Conservation (phyloP, 2,888 invertebrate species). For the Alloplasta piceator region DNA sequence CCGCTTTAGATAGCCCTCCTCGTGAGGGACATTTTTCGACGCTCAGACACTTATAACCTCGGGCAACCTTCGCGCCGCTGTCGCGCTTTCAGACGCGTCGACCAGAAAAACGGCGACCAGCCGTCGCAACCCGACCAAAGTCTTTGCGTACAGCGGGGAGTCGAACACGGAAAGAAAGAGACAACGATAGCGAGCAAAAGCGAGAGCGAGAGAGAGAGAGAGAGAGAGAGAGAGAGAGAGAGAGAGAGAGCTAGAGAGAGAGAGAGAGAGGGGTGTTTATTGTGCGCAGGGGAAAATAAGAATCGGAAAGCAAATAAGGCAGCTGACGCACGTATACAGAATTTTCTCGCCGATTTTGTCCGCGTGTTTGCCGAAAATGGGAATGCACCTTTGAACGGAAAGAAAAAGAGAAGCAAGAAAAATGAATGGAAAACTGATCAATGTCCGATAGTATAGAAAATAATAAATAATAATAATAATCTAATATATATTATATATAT, state of each 20-base stretch:
- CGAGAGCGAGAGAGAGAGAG: constrained; percentile 1
- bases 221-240: constrained; percentile 50
- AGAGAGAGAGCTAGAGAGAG: too few species aligned
- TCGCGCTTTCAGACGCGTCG: constrained; percentile 69
- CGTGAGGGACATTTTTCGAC: constrained; percentile 37
- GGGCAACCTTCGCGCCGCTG: constrained; percentile 72
- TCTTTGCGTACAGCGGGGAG: constrained; percentile 3
- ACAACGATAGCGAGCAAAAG: constrained; percentile 74
- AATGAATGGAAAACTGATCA: too few species aligned
- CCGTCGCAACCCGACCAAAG: neutral
- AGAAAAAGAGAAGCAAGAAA: too few species aligned
- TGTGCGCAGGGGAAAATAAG: too few species aligned
- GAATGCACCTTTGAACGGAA: neutral
- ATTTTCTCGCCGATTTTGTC: too few species aligned
- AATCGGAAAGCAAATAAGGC: too few species aligned
- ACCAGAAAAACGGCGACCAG: constrained; percentile 64
- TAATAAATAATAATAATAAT: too few species aligned
- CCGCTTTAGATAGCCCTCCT: neutral
- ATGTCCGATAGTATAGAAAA: too few species aligned
- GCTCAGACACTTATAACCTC: constrained; percentile 69
- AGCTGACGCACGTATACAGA: too few species aligned
- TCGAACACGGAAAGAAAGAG: constrained; percentile 7
- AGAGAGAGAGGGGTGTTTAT: too few species aligned
- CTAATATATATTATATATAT: too few species aligned
- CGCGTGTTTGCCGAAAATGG: too few species aligned